These are phyloP conservation scores for Drosophila paranaensis DNA, from an alignment of 2,888 invertebrate genomes.

Conservation along the genomic window DNA sequence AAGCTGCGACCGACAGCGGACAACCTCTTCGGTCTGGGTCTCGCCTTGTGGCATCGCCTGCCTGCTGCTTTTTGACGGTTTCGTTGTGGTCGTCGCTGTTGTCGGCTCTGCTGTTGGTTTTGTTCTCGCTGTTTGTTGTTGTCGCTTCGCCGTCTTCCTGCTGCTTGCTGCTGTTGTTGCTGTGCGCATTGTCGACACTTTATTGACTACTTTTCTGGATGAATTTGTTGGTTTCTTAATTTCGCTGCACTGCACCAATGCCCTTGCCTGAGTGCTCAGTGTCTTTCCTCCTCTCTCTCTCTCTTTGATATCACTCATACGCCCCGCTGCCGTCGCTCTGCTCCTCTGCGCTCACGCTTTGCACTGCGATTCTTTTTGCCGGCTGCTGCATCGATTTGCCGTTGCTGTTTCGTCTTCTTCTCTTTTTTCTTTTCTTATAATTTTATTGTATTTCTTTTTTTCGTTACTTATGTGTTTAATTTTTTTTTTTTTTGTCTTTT, in stretches of 20 bases:
- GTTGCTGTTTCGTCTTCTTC: constrained; percentile 28
- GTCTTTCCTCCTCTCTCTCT: constrained; percentile 21
- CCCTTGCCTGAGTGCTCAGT: constrained; percentile 29
- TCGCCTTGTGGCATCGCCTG: constrained; percentile 54
- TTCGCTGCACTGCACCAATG: constrained; percentile 66
- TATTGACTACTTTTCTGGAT: constrained; percentile 83
- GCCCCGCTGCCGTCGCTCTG: constrained; percentile 49
- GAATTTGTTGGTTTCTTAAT: constrained; percentile 82
- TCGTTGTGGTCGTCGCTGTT: constrained; percentile 58
- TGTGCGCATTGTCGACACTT: constrained; percentile 80
- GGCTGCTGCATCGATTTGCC: constrained; percentile 72
- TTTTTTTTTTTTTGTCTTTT: constrained; percentile 44
- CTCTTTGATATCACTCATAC: constrained; percentile 74
- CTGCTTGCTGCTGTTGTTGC: constrained; percentile 54
- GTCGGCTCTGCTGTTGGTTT: constrained; percentile 44
- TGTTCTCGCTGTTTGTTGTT: constrained; percentile 45
- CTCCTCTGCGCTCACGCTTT: constrained; percentile 35
- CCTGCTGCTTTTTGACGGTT: constrained; percentile 80
- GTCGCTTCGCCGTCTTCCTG: constrained; percentile 30
- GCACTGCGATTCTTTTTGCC: constrained; percentile 60
- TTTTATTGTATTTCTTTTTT: constrained; percentile 69
- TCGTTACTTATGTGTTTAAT: constrained; percentile 77
- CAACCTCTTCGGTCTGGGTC: constrained; percentile 31
- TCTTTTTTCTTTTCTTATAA: constrained; percentile 57
- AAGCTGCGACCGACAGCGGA: constrained; percentile 11